A percentile compares a stretch with the other conserved stretches of the same genome.
These are phyloP conservation scores for Malthinus seriepunctatus DNA, from an alignment of 2,888 invertebrate genomes.

Conservation along the genomic window DNA sequence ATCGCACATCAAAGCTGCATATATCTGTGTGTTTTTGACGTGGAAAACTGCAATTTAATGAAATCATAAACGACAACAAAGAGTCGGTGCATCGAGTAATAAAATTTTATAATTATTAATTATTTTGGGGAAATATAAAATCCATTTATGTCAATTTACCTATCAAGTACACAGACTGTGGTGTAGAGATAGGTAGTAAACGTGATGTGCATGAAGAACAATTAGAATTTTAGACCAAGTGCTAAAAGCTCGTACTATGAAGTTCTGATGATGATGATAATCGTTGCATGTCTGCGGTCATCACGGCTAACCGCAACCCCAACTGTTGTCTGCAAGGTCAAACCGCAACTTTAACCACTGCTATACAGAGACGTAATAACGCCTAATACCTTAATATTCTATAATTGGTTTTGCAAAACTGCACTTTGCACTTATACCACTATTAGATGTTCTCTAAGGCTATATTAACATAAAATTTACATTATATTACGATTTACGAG, in stretches of 20 bases:
- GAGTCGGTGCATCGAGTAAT: slow-evolving; percentile 19
- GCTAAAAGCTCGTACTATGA: slow-evolving; percentile 25
- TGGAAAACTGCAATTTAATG: slow-evolving; percentile 30
- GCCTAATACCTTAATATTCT: slow-evolving; percentile 37
- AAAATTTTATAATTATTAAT: slow-evolving; percentile 20
- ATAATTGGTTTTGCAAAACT: slow-evolving; percentile 40
- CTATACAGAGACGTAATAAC: no score
- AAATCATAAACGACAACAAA: slow-evolving; percentile 25
- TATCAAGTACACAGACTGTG: background rate
- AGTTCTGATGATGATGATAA: slow-evolving; percentile 40
- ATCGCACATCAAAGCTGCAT: slow-evolving; percentile 46
- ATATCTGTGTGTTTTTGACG: slow-evolving; percentile 35
- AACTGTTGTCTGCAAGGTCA: slow-evolving; percentile 45
- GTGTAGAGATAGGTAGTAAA: no score
- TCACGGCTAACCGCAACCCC: slow-evolving; percentile 47
- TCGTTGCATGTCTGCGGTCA: slow-evolving; percentile 48
- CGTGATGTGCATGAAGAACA: background rate
- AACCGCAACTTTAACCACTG: slow-evolving; percentile 44
- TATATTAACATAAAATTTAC: slow-evolving; percentile 10
- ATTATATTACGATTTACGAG: slow-evolving; percentile 6
- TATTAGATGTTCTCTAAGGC: slow-evolving; percentile 7
- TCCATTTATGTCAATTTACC: slow-evolving; percentile 3
- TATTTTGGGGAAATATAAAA: background rate
- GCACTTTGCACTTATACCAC: slow-evolving; percentile 7
- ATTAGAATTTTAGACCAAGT: slow-evolving; percentile 4